These are phyloP conservation scores for Caenorhabditis sp. DNA, from an alignment of 2,888 invertebrate species.

Conservation along the genomic window DNA sequence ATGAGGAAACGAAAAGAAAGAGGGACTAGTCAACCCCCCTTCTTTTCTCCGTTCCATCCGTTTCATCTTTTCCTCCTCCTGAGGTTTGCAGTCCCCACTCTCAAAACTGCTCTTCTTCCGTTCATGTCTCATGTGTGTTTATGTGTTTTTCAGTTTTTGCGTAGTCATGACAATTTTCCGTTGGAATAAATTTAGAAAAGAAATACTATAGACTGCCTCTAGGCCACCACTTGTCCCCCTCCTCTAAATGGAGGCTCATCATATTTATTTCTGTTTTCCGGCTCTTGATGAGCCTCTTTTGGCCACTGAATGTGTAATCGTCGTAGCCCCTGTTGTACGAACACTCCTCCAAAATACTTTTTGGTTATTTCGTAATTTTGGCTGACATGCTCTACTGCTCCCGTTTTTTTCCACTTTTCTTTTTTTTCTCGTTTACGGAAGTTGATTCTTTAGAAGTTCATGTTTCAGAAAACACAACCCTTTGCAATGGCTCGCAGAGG, in stretches of 20 bases:
- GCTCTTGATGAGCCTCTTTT: conserved; percentile 33
- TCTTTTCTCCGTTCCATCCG: conserved; percentile 37
- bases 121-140: background rate
- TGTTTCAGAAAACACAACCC: conserved; percentile 7
- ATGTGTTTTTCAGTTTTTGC: conserved; percentile 37
- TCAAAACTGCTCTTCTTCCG: conserved; percentile 11
- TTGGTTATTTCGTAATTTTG: conserved; percentile 40
- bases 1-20: conserved; percentile 25
- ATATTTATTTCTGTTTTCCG: conserved; percentile 53
- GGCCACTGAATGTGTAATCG: conserved; percentile 23
- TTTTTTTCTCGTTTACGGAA: conserved; percentile 3
- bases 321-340: background rate
- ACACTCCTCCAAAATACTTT: conserved; percentile 11
- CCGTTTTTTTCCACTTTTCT: background rate
- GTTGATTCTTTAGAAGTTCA: background rate
- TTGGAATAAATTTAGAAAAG: background rate
- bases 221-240: background rate
- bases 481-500: conserved; percentile 51
- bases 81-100: conserved; percentile 9
- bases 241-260: conserved; percentile 27
- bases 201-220: background rate
- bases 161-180: conserved; percentile 59
- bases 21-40: conserved; percentile 13
- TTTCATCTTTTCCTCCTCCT: conserved; percentile 22
- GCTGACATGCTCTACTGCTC: conserved; percentile 1